phyloP scores from a whole-genome alignment of 2,113 vertebrate species.

The Xyrauchen texanus region DNA sequence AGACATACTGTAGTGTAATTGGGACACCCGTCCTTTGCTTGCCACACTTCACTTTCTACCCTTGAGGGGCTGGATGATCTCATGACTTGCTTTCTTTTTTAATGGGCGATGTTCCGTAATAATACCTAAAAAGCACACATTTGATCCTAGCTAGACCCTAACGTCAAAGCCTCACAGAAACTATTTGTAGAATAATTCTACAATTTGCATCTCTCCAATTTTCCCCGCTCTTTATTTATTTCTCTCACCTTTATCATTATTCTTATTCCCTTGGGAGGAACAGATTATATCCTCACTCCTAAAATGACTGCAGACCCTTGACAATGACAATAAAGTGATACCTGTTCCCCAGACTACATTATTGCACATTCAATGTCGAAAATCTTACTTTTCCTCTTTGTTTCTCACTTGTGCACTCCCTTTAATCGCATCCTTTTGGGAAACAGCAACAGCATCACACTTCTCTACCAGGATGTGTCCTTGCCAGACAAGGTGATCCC shows the following conservation, averaged over 20 bases:
- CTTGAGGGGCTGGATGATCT: too few species aligned
- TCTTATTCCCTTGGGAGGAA: not conserved
- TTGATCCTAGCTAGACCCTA: not conserved
- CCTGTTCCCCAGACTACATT: too few species aligned
- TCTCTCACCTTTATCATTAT: not conserved
- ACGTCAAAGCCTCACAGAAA: not conserved
- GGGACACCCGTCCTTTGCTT: too few species aligned
- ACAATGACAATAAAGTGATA: too few species aligned
- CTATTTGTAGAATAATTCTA: not conserved
- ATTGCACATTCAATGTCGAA: too few species aligned
- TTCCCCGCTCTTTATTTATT: not conserved
- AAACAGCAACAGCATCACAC: not conserved
- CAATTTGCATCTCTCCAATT: not conserved
- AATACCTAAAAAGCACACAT: too few species aligned
- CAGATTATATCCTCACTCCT: not conserved
- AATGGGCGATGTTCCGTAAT: too few species aligned
- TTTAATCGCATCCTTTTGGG: not conserved
- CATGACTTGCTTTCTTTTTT: too few species aligned
- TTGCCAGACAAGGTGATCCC: slow-evolving; percentile 63
- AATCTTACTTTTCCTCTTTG: not conserved
- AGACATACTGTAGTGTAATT: too few species aligned
- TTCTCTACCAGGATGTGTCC: slow-evolving; percentile 27
- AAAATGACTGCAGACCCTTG: too few species aligned
- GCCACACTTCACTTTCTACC: too few species aligned
- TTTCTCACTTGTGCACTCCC: not conserved